A percentile compares a stretch with the other conserved stretches of the same genome.
These are phyloP conservation scores for Nemotelus pantherinus DNA, from an alignment of 2,888 invertebrate species.

Conservation along the genomic window DNA sequence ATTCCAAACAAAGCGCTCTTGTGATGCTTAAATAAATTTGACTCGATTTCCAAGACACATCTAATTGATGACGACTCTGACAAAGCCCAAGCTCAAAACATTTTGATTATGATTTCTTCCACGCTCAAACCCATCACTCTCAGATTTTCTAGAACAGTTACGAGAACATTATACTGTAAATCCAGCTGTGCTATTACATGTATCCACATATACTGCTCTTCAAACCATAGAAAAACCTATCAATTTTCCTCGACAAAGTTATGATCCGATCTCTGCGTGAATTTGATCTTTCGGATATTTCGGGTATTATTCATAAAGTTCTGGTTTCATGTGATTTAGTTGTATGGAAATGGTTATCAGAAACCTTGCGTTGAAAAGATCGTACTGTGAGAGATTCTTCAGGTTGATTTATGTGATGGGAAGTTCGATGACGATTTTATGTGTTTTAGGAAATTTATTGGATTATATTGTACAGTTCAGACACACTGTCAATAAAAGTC, in stretches of 20 bases:
- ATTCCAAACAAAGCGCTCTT: background rate
- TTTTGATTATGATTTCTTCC: background rate
- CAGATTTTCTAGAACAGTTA: background rate
- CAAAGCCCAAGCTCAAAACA: constrained; percentile 7
- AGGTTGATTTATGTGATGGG: too few species aligned
- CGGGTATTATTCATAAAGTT: background rate
- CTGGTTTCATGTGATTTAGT: background rate
- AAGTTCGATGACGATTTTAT: too few species aligned
- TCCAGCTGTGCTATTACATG: constrained; percentile 11
- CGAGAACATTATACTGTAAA: background rate
- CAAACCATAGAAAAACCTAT: background rate
- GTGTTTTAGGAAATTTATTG: too few species aligned
- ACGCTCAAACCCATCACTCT: background rate
- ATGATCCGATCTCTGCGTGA: background rate
- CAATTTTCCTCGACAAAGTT: constrained; percentile 2
- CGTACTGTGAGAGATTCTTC: too few species aligned
- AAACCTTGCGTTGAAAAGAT: too few species aligned
- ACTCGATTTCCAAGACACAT: background rate
- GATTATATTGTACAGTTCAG: too few species aligned
- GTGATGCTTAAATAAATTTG: background rate
- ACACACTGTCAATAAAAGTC: too few species aligned
- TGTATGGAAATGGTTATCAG: too few species aligned
- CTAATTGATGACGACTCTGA: constrained; percentile 26
- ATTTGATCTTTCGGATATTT: background rate
- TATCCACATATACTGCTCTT: background rate